Evolutionary conservation across 35 echinoderm and acorn worm species (phyloP), one percentile per base, ranked within the genome.

Genomic region (Holothuria glaberrima): DNA sequence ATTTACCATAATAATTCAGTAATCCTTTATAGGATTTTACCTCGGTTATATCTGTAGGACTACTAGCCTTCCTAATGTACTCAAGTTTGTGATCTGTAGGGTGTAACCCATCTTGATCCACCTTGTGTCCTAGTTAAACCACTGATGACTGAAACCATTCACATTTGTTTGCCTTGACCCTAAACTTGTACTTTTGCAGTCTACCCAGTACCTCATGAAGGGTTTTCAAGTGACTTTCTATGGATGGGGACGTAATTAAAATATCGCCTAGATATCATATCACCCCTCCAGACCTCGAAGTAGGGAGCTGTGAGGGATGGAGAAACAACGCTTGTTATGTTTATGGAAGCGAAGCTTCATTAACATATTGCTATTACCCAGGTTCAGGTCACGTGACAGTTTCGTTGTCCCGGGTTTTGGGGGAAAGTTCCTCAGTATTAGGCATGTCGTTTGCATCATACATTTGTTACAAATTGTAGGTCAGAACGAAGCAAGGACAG

Each of bases 181-280:
- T 65, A 9, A 93, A 27, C 6, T 78, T 24, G 75, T 90, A 90
- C 88, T 93, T 84, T 62, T 79, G 16, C 20, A 93, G n/a, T n/a
- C n/a, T n/a, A n/a, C n/a, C n/a, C n/a, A n/a, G n/a, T n/a, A n/a
- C n/a, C n/a, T n/a, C n/a, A 90, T 0, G 31, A 12, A 92, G 28
- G 62, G 29, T 69, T 75, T 56, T 25, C 38, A 54, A 7, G 58
- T 89, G 68, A 7, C 31, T 19, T 0, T 12, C 61, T 20, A 60
- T 73, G 63, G 75, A 79, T 12, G 71, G n/a, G 4, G 59, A 89
- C 14, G 88, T 52, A 45, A 94, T 77, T 25, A 94, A 30, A 31
- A 94, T 89, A 86, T 89, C 92, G 86, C 90, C 86, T 22, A 94
- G 77, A 46, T 89, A 90, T 34, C 72, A 88, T 14, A 88, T 48